A percentile compares a stretch with the other conserved stretches of the same genome.
These are phyloP conservation scores for Sepioteuthis lessoniana DNA, from an alignment of 2,888 invertebrate genomes.

Conservation along the genomic window DNA sequence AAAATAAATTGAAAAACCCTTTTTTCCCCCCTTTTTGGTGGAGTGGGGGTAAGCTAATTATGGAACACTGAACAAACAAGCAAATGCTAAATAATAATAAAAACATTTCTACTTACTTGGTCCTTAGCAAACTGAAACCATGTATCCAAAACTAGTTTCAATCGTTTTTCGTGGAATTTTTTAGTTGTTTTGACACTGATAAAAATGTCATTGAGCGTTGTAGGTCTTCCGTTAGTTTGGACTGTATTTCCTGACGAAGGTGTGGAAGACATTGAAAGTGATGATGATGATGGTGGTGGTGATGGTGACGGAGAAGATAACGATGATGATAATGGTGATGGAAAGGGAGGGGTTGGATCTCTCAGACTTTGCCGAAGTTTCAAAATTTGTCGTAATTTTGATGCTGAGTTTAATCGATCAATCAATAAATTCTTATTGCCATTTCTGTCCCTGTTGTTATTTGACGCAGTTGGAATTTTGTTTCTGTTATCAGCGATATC, in stretches of 20 bases:
- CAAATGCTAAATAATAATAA: neutral
- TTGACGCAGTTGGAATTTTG: neutral
- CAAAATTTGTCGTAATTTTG: neutral
- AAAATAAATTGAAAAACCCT: neutral
- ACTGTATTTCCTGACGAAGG: no score
- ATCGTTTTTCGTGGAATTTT: constrained; percentile 87
- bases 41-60: no score
- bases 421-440: neutral
- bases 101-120: constrained; percentile 81
- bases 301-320: neutral
- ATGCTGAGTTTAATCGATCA: neutral
- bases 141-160: constrained; percentile 91
- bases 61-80: no score
- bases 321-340: neutral
- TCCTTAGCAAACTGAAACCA: constrained; percentile 94
- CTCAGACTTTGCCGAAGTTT: neutral
- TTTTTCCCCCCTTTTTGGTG: no score
- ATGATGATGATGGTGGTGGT: neutral
- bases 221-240: constrained; percentile 49
- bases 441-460: neutral
- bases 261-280: neutral
- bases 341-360: neutral
- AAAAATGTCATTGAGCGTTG: constrained; percentile 82
- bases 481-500: neutral
- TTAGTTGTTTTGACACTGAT: constrained; percentile 96